A percentile compares a stretch with the other conserved stretches of the same genome.
Evolutionary conservation across 2,113 vertebrate species (phyloP).

Genomic region (Saccopteryx bilineata): DNA sequence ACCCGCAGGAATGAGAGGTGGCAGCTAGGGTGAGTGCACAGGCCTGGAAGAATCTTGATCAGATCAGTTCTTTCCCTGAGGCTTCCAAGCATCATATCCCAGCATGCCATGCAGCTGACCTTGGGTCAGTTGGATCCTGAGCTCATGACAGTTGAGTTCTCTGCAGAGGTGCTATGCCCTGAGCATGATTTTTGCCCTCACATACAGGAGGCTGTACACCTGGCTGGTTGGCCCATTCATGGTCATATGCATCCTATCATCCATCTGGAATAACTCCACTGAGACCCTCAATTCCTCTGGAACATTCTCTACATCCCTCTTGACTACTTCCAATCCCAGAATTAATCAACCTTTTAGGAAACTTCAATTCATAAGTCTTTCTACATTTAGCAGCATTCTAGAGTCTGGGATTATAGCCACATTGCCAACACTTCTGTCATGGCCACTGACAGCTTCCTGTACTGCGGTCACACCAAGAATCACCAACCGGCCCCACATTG

Average conservation of each 20-base stretch:
- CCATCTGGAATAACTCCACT: background rate
- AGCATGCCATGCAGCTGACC: background rate
- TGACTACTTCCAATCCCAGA: background rate
- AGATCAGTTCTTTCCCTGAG: background rate
- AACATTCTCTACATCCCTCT: background rate
- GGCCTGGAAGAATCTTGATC: no score
- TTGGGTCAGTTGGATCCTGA: background rate
- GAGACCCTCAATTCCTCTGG: background rate
- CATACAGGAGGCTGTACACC: fast-evolving
- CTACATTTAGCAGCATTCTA: background rate
- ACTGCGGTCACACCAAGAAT: background rate
- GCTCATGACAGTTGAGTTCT: background rate
- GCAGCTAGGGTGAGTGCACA: background rate
- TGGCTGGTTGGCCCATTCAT: fast-evolving
- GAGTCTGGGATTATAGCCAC: background rate
- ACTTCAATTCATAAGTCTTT: background rate
- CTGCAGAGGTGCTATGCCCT: background rate
- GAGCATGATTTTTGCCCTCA: background rate
- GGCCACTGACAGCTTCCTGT: background rate
- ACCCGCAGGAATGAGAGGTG: background rate
- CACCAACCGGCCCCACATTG: background rate
- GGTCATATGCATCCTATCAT: fast-evolving
- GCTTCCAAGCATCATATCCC: background rate
- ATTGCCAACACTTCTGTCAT: background rate
- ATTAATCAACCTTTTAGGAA: background rate